Percentiles rank a stretch among this genome's conserved stretches.
Evolutionary conservation across 2,888 invertebrate genomes (phyloP).

Genomic region (Volucella inanis): DNA sequence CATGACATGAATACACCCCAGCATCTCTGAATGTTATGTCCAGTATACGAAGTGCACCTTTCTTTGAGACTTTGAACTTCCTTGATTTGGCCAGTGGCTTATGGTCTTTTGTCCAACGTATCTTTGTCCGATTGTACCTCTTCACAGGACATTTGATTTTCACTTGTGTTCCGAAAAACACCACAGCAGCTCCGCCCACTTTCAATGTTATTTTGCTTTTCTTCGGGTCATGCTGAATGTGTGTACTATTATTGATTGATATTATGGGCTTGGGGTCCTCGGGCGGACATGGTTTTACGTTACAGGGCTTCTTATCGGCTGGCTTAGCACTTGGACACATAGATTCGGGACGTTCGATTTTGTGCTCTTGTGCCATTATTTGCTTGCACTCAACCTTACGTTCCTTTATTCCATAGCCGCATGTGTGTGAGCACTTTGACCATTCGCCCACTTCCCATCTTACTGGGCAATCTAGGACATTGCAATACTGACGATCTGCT

Average conservation of each 20-base stretch:
- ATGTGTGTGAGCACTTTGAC: slow-evolving; percentile 96
- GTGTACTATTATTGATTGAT: slow-evolving; percentile 90
- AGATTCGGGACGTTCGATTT: slow-evolving; percentile 89
- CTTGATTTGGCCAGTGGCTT: slow-evolving; percentile 89
- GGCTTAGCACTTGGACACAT: slow-evolving; percentile 91
- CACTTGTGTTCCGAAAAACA: slow-evolving; percentile 95
- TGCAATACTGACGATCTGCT: slow-evolving; percentile 94
- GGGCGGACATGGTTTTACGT: slow-evolving; percentile 90
- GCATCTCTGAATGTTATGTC: slow-evolving; percentile 91
- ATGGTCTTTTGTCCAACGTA: slow-evolving; percentile 95
- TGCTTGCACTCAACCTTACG: slow-evolving; percentile 94
- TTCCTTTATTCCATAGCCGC: slow-evolving; percentile 94
- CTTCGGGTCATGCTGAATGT: slow-evolving; percentile 92
- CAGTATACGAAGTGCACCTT: slow-evolving; percentile 94
- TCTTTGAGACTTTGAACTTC: slow-evolving; percentile 94
- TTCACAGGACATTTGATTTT: slow-evolving; percentile 97
- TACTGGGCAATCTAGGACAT: slow-evolving; percentile 95
- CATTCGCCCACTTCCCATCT: slow-evolving; percentile 94
- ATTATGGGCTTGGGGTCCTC: slow-evolving; percentile 90
- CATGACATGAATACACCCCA: slow-evolving; percentile 93
- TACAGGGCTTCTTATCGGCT: slow-evolving; percentile 91
- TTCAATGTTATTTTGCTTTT: slow-evolving; percentile 92
- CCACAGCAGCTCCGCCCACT: slow-evolving; percentile 94
- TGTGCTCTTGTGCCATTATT: slow-evolving; percentile 95
- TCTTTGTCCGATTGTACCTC: slow-evolving; percentile 90